Conservation (phyloP, 1,140 invertebrate species). For the Dufourea novaeangliae region DNA sequence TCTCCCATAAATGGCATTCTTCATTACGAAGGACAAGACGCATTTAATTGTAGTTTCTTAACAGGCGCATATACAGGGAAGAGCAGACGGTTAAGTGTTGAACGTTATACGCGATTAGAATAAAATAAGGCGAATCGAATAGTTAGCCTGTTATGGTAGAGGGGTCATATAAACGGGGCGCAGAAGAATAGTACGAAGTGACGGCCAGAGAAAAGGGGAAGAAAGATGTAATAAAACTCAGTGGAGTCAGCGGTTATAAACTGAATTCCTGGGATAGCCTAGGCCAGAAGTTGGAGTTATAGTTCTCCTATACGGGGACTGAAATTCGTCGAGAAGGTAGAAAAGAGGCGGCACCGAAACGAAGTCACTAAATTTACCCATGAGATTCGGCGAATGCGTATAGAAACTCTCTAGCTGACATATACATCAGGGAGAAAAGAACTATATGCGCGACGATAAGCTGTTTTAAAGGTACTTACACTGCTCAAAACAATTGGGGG, state of each 20-base stretch:
- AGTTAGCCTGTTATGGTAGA: background rate
- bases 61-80: background rate
- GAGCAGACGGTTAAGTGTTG: background rate
- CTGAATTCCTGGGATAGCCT: slow-evolving; percentile 47
- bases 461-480: too few relatives aligned
- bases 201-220: background rate
- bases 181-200: background rate
- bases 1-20: too few relatives aligned
- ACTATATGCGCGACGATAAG: too few relatives aligned
- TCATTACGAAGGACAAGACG: background rate
- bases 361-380: slow-evolving; percentile 13
- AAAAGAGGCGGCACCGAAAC: background rate
- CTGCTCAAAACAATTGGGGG: too few relatives aligned
- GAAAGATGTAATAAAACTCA: slow-evolving; percentile 47
- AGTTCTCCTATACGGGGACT: background rate
- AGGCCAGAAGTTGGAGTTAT: slow-evolving; percentile 13
- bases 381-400: background rate
- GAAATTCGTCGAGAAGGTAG: background rate
- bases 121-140: slow-evolving; percentile 4
- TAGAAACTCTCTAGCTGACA: slow-evolving; percentile 1
- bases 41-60: background rate
- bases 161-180: slow-evolving; percentile 4
- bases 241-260: slow-evolving; percentile 52
- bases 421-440: background rate
- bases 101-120: background rate